phyloP scores from a whole-genome alignment of 2,113 vertebrate species.

The Phocoena phocoena region DNA sequence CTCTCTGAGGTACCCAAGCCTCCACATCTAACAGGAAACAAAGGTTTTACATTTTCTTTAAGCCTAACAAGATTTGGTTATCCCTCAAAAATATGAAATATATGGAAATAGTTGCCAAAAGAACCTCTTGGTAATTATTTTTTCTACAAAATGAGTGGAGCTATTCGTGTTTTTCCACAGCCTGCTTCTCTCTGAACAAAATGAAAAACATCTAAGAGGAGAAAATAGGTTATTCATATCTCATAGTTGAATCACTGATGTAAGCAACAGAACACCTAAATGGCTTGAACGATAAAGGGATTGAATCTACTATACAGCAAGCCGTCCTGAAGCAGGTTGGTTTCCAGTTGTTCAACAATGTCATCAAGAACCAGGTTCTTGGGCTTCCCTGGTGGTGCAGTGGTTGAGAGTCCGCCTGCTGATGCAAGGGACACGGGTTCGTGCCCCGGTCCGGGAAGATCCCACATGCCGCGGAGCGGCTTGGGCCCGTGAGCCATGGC shows the following conservation, averaged over 20 bases:
- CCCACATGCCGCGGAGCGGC: too few species aligned
- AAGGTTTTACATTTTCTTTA: constrained; percentile 35
- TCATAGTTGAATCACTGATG: not conserved
- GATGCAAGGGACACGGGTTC: too few species aligned
- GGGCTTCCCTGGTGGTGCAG: too few species aligned
- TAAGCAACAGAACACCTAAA: not conserved
- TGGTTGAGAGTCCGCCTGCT: too few species aligned
- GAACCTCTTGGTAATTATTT: not conserved
- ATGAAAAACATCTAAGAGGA: not conserved
- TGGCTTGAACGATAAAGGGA: not conserved
- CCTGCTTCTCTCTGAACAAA: not conserved
- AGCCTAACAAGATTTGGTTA: not conserved
- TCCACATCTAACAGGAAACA: not conserved
- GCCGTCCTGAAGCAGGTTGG: not conserved
- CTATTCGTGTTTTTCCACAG: not conserved
- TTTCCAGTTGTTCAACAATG: not conserved
- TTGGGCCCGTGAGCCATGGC: too few species aligned
- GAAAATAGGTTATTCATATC: not conserved
- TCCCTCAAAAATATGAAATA: not conserved
- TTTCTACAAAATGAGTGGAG: not conserved
- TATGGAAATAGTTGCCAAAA: constrained; percentile 32
- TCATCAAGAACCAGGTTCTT: not conserved
- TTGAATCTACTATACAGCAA: not conserved
- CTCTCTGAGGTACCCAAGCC: not conserved
- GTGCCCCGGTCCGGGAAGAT: too few species aligned